phyloP scores from a whole-genome alignment of 2,888 invertebrate species.

The Girardia tigrina region DNA sequence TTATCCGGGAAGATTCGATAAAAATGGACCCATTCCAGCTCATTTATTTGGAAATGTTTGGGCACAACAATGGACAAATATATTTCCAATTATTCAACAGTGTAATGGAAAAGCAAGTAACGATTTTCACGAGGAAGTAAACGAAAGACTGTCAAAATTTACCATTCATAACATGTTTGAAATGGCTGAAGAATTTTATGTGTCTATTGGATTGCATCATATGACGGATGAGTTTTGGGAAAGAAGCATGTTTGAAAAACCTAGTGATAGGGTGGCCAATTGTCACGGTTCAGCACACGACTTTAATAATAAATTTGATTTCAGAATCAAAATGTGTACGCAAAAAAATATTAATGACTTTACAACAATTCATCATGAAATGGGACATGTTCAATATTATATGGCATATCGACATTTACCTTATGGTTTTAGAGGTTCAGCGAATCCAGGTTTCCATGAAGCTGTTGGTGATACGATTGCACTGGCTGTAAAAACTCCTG shows the following conservation, averaged over 20 bases:
- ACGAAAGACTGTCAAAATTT: not conserved
- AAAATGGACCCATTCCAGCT: constrained; percentile 37
- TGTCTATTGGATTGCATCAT: constrained; percentile 36
- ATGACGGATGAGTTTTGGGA: constrained; percentile 38
- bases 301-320: constrained; percentile 29
- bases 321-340: constrained; percentile 49
- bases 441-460: constrained; percentile 48
- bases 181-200: constrained; percentile 37
- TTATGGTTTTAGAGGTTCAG: constrained; percentile 38
- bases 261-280: constrained; percentile 27
- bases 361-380: constrained; percentile 45
- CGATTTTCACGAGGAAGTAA: constrained; percentile 21
- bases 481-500: constrained; percentile 41
- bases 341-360: constrained; percentile 41
- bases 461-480: constrained; percentile 48
- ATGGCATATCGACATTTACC: constrained; percentile 43
- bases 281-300: constrained; percentile 33
- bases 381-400: constrained; percentile 49
- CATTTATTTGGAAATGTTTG: constrained; percentile 38
- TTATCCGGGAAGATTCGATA: constrained; percentile 36
- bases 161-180: constrained; percentile 34
- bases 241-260: constrained; percentile 34
- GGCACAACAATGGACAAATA: constrained; percentile 37
- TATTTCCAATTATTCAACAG: constrained; percentile 34
- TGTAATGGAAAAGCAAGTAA: not conserved